Conservation (phyloP, 2,888 invertebrate species). For the Heliconius cydno region DNA sequence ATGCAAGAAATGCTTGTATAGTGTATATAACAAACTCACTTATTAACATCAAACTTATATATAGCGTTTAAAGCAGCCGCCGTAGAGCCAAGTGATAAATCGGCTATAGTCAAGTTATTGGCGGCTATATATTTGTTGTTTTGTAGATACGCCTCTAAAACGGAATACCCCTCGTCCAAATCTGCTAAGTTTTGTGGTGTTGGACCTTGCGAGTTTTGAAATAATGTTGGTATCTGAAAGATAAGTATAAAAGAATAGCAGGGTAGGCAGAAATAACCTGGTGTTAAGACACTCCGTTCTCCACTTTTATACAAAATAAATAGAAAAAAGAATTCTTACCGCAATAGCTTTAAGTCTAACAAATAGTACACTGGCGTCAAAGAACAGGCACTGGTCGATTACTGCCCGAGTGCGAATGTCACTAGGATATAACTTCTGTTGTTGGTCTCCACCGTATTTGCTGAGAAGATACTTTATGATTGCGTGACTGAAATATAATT, state of each 20-base stretch:
- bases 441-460: conserved; percentile 55
- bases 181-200: neutral
- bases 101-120: conserved; percentile 59
- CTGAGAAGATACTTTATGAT: conserved; percentile 61
- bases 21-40: neutral
- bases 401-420: conserved; percentile 55
- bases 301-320: conserved; percentile 6
- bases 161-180: conserved; percentile 24
- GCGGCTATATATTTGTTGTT: conserved; percentile 51
- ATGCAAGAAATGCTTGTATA: no score
- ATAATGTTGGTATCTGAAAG: conserved; percentile 55
- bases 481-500: conserved; percentile 56
- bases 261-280: no score
- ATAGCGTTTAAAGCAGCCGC: conserved; percentile 51
- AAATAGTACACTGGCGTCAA: conserved; percentile 61
- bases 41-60: conserved; percentile 50
- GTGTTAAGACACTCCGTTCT: no score
- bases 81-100: conserved; percentile 57
- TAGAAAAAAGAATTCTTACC: neutral
- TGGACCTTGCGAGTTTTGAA: conserved; percentile 50
- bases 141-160: conserved; percentile 56
- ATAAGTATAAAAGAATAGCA: neutral
- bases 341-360: conserved; percentile 43
- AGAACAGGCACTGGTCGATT: conserved; percentile 61
- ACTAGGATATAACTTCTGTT: conserved; percentile 58